These are phyloP conservation scores for Helicoverpa zea DNA, from an alignment of 1,140 invertebrate genomes.

Conservation along the genomic window DNA sequence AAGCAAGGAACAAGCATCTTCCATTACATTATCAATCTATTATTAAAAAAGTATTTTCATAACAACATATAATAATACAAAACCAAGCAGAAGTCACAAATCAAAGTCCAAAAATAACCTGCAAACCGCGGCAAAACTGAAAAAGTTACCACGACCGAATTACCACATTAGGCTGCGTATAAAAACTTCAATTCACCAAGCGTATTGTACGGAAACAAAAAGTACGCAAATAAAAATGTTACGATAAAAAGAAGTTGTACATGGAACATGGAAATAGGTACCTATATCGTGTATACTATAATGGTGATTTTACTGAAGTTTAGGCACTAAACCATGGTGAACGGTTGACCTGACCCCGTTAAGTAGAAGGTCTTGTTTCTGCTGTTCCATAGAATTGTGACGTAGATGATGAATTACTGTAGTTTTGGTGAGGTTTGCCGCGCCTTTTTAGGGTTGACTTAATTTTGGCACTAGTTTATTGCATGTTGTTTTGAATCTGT, in stretches of 20 bases:
- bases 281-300: conserved; percentile 12
- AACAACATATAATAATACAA: not conserved
- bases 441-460: conserved; percentile 17
- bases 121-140: not conserved
- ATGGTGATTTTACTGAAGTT: conserved; percentile 48
- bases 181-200: conserved; percentile 24
- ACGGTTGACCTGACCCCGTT: conserved; percentile 58
- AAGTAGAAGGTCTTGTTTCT: conserved; percentile 1
- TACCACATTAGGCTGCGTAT: conserved; percentile 17
- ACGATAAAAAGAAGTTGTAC: conserved; percentile 35
- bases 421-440: not conserved
- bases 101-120: conserved; percentile 18
- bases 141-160: conserved; percentile 1
- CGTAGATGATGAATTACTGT: conserved; percentile 30
- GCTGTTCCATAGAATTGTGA: conserved; percentile 30
- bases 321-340: conserved; percentile 53
- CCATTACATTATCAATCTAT: too few species aligned
- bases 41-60: too few species aligned
- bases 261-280: conserved; percentile 17
- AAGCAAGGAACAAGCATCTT: too few species aligned
- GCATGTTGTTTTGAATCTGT: too few species aligned
- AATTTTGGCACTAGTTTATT: too few species aligned
- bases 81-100: not conserved
- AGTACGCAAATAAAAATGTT: conserved; percentile 32
- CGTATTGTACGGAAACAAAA: conserved; percentile 30